Conservation (phyloP, 1,140 invertebrate genomes). For the Apolygus lucorum region DNA sequence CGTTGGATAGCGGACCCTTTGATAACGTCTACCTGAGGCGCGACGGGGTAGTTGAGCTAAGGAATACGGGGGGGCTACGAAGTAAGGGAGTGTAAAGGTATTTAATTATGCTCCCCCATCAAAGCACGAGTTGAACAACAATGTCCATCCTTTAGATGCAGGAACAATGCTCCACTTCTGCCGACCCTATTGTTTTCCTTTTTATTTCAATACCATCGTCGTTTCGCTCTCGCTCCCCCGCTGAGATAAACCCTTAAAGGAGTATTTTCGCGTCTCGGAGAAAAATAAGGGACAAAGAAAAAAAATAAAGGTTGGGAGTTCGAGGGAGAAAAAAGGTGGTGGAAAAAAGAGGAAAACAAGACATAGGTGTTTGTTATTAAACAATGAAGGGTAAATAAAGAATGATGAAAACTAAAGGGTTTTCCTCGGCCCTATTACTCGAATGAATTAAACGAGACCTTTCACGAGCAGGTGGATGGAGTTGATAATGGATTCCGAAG, state of each 20-base stretch:
- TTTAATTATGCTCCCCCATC: slow-evolving; percentile 15
- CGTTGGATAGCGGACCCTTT: neutral
- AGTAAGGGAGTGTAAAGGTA: neutral
- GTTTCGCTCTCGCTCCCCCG: neutral
- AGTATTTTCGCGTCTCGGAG: neutral
- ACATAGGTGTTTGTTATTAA: too few species aligned
- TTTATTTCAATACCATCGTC: neutral
- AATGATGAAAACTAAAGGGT: too few species aligned
- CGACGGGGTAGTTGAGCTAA: neutral
- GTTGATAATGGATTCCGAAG: too few species aligned
- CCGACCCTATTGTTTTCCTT: neutral
- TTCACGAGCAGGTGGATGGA: too few species aligned
- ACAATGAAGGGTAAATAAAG: too few species aligned
- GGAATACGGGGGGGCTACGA: neutral
- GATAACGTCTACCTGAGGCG: neutral
- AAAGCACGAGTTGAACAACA: slow-evolving; percentile 8
- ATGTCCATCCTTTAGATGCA: slow-evolving; percentile 10
- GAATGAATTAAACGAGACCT: too few species aligned
- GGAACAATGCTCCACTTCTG: slow-evolving; percentile 12
- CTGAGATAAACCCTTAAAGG: neutral
- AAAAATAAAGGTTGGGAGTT: too few species aligned
- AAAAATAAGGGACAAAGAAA: too few species aligned
- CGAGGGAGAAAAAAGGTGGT: too few species aligned
- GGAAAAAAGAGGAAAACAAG: too few species aligned
- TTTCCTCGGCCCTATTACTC: too few species aligned